Percentiles rank a stretch among this genome's conserved stretches.
These are phyloP conservation scores for Heptranchias perlo DNA, from an alignment of 2,113 vertebrate genomes.

Conservation along the genomic window DNA sequence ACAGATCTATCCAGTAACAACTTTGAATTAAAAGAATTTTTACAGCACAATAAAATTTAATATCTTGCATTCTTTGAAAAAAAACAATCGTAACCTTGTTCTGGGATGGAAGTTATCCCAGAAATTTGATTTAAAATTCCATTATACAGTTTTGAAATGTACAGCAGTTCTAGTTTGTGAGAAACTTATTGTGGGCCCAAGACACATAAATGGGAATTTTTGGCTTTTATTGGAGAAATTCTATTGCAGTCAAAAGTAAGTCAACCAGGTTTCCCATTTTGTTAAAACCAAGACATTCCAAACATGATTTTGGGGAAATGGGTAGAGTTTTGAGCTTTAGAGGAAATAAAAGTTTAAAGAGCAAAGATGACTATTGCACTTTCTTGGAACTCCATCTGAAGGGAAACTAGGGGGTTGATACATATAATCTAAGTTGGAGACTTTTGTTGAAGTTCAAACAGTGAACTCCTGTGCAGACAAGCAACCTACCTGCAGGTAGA, in stretches of 20 bases:
- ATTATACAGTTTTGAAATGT: not conserved
- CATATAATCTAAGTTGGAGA: not conserved
- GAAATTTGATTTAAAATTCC: not conserved
- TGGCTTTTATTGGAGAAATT: not conserved
- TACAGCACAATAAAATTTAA: not conserved
- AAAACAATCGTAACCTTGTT: not conserved
- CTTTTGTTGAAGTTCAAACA: not conserved
- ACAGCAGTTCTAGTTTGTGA: not conserved
- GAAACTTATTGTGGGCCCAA: not conserved
- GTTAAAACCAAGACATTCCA: not conserved
- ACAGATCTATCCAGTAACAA: not conserved
- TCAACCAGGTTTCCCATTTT: not conserved
- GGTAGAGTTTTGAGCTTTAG: not conserved
- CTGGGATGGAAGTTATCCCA: not conserved
- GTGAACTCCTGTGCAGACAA: not conserved
- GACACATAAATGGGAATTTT: not conserved
- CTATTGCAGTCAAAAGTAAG: not conserved
- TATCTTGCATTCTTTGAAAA: conserved; percentile 4
- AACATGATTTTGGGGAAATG: too few species aligned
- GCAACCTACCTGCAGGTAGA: not conserved
- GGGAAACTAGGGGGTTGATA: too few species aligned
- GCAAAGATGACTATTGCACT: not conserved
- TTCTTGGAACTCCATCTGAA: too few species aligned
- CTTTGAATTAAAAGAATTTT: not conserved
- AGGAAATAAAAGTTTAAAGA: not conserved